These are phyloP conservation scores for Orius laevigatus DNA, from an alignment of 1,140 invertebrate species.

Conservation along the genomic window DNA sequence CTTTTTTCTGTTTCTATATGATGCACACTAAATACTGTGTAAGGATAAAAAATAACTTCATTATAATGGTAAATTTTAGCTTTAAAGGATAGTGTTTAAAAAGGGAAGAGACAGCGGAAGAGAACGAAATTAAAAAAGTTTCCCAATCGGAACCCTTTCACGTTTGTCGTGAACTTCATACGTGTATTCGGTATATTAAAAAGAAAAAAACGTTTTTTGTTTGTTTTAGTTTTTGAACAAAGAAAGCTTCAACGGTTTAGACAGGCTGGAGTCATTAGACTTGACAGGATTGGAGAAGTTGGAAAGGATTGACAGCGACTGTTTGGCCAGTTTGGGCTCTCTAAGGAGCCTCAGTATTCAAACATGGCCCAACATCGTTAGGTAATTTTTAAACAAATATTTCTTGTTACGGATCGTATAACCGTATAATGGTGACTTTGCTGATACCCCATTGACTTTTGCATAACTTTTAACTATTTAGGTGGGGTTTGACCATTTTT, in stretches of 20 bases:
- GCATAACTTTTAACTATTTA: too few relatives aligned
- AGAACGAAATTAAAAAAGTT: slow-evolving; percentile 20
- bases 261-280: slow-evolving; percentile 23
- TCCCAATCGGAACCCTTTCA: slow-evolving; percentile 20
- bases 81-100: slow-evolving; percentile 20
- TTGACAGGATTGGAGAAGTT: slow-evolving; percentile 22
- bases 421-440: too few relatives aligned
- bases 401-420: too few relatives aligned
- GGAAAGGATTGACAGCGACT: slow-evolving; percentile 26
- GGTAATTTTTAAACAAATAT: slow-evolving; percentile 8
- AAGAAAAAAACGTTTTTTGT: background rate
- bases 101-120: slow-evolving; percentile 20
- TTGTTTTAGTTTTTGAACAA: slow-evolving; percentile 23
- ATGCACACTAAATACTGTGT: too few relatives aligned
- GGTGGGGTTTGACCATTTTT: too few relatives aligned
- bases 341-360: slow-evolving; percentile 28
- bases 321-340: slow-evolving; percentile 21
- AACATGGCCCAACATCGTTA: slow-evolving; percentile 42
- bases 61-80: too few relatives aligned
- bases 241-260: slow-evolving; percentile 25
- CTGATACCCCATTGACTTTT: too few relatives aligned
- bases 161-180: slow-evolving; percentile 23
- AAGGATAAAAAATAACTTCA: too few relatives aligned
- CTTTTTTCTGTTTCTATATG: too few relatives aligned
- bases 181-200: slow-evolving; percentile 17